These are phyloP conservation scores for Spinibarbus caldwelli DNA, from an alignment of 2,797 vertebrate species.

Conservation along the genomic window DNA sequence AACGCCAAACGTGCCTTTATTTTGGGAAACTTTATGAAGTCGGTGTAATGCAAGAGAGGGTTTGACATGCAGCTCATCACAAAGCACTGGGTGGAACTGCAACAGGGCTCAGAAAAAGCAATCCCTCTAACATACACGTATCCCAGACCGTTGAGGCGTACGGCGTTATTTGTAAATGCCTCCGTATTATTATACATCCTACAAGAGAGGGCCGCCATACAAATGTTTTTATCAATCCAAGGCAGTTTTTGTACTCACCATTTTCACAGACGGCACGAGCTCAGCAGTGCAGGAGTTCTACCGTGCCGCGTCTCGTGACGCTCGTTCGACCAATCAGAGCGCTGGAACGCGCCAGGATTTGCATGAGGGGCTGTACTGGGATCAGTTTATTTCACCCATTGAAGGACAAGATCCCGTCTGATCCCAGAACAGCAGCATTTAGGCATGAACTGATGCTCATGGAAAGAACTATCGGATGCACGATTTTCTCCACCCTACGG, in stretches of 20 bases:
- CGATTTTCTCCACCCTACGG: not conserved
- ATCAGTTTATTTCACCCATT: not conserved
- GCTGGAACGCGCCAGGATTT: not conserved
- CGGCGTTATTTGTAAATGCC: not conserved
- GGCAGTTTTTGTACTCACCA: conserved; percentile 62
- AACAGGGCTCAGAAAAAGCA: conserved; percentile 41
- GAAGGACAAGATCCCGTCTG: not conserved
- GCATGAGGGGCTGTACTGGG: not conserved
- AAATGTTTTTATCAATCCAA: not conserved
- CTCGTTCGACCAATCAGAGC: conserved; percentile 54
- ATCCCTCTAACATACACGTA: not conserved
- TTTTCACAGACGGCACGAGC: conserved; percentile 63
- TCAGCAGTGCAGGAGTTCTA: conserved; percentile 48
- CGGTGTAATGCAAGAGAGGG: not conserved
- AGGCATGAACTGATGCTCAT: not conserved
- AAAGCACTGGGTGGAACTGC: conserved; percentile 58
- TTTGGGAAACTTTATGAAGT: conserved; percentile 15
- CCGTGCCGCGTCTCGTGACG: conserved; percentile 57
- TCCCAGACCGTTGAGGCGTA: not conserved
- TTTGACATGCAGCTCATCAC: conserved; percentile 65
- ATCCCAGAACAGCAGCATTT: conserved; percentile 41
- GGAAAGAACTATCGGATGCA: conserved; percentile 5
- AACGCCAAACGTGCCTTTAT: not conserved
- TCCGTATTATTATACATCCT: not conserved
- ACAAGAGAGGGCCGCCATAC: not conserved